A percentile compares a stretch with the other conserved stretches of the same genome.
phyloP scores from a whole-genome alignment of 64 coral and sea anemone genomes.

The Pocillopora damicornis region DNA sequence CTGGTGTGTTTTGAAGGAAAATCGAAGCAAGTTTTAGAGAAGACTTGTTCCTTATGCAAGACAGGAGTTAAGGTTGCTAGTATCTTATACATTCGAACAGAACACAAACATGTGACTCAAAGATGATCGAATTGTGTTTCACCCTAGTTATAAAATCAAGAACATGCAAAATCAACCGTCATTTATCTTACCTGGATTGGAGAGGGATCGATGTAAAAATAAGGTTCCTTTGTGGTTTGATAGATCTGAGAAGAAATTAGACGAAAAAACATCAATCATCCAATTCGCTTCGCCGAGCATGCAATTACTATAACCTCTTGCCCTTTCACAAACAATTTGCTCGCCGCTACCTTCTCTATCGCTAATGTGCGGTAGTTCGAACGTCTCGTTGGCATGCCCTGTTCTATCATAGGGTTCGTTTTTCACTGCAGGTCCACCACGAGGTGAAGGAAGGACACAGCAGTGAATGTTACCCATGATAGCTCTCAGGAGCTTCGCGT shows the following conservation, averaged over 20 bases:
- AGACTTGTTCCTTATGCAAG: no score
- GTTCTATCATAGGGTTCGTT: slow-evolving; percentile 72
- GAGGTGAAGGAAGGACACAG: slow-evolving; percentile 87
- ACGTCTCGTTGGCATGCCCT: slow-evolving; percentile 52
- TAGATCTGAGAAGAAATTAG: slow-evolving; percentile 55
- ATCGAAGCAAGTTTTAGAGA: no score
- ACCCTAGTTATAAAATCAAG: neutral
- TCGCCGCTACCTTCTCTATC: slow-evolving; percentile 84
- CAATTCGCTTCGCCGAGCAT: neutral
- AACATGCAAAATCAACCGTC: neutral
- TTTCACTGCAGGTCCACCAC: slow-evolving; percentile 64
- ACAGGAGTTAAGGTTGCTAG: no score
- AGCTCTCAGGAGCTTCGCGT: neutral
- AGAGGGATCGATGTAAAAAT: slow-evolving; percentile 56
- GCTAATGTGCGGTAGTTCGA: slow-evolving; percentile 97
- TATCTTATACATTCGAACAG: no score
- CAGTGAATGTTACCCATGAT: slow-evolving; percentile 96
- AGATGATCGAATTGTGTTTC: neutral
- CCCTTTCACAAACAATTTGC: slow-evolving; percentile 7
- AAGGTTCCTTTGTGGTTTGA: slow-evolving; percentile 76
- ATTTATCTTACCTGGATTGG: slow-evolving; percentile 55
- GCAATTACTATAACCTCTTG: neutral
- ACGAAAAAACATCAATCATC: neutral
- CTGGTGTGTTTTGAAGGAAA: no score
- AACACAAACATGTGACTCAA: slow-evolving; percentile 11